phyloP scores from a whole-genome alignment of 2,888 invertebrate genomes.

The Ornithoptera priamus region DNA sequence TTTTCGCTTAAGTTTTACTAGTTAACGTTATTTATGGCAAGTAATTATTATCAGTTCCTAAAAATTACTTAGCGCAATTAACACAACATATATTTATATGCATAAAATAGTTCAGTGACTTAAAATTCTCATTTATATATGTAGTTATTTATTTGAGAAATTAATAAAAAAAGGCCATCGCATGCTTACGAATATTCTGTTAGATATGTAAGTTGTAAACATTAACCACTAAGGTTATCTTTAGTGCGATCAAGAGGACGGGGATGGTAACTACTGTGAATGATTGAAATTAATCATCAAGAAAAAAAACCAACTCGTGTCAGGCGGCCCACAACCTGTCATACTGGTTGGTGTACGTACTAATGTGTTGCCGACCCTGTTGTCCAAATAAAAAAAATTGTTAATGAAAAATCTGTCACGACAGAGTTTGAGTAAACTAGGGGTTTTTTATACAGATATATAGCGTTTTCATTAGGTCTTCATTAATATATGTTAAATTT shows the following conservation, averaged over 20 bases:
- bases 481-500: not conserved
- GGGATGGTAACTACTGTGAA: constrained; percentile 30
- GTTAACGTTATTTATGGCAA: no score
- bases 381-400: constrained; percentile 23
- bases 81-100: no score
- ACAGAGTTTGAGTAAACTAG: constrained; percentile 12
- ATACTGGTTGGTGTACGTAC: constrained; percentile 27
- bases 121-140: constrained; percentile 8
- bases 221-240: constrained; percentile 27
- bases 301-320: constrained; percentile 22
- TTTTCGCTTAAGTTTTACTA: no score
- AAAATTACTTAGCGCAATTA: no score
- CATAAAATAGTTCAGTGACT: not conserved
- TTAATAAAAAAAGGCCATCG: not conserved
- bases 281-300: constrained; percentile 29
- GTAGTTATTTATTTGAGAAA: not conserved
- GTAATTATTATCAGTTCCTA: no score
- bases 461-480: not conserved
- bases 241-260: constrained; percentile 12
- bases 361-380: constrained; percentile 18
- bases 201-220: constrained; percentile 19
- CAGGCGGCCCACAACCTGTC: constrained; percentile 22
- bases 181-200: constrained; percentile 10
- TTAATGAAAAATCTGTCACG: constrained; percentile 29
- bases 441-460: constrained; percentile 3